Evolutionary conservation across 2,888 invertebrate species (phyloP).

Genomic region (Eledone cirrhosa): DNA sequence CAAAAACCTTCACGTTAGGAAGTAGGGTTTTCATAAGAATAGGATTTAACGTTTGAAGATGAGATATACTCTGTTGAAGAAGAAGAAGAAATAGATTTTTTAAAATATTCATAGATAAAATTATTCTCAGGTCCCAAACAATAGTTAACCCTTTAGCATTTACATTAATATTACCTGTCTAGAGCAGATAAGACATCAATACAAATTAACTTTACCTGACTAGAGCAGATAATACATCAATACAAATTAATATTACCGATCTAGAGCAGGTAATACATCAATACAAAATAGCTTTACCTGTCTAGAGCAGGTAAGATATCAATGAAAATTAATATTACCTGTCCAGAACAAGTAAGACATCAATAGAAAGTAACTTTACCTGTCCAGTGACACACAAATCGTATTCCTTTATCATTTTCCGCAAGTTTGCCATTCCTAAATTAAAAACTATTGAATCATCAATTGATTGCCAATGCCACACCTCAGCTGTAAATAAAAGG

Average conservation of each 20-base stretch:
- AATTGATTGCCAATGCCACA: constrained; percentile 69
- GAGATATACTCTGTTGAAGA: constrained; percentile 54
- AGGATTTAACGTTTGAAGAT: constrained; percentile 49
- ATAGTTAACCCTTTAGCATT: too few species aligned
- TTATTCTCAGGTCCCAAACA: too few species aligned
- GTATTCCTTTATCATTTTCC: constrained; percentile 76
- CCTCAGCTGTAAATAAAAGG: constrained; percentile 44
- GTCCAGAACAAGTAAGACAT: too few species aligned
- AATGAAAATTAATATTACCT: too few species aligned
- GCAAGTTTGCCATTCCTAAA: constrained; percentile 50
- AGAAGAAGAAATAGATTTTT: neutral
- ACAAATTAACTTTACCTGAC: constrained; percentile 6
- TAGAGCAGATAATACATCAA: neutral
- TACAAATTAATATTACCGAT: too few species aligned
- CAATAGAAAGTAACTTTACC: constrained; percentile 62
- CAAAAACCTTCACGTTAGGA: constrained; percentile 90
- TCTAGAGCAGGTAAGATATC: too few species aligned
- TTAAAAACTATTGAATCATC: constrained; percentile 63
- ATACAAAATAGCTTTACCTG: too few species aligned
- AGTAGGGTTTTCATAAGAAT: constrained; percentile 72
- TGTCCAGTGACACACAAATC: constrained; percentile 97
- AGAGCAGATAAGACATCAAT: too few species aligned
- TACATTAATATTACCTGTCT: too few species aligned
- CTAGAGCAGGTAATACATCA: too few species aligned
- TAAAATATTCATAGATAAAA: too few species aligned